Percentiles rank a stretch among this genome's conserved stretches.
Evolutionary conservation across 2,888 invertebrate genomes (phyloP).

Genomic region (Augiades crinisus): DNA sequence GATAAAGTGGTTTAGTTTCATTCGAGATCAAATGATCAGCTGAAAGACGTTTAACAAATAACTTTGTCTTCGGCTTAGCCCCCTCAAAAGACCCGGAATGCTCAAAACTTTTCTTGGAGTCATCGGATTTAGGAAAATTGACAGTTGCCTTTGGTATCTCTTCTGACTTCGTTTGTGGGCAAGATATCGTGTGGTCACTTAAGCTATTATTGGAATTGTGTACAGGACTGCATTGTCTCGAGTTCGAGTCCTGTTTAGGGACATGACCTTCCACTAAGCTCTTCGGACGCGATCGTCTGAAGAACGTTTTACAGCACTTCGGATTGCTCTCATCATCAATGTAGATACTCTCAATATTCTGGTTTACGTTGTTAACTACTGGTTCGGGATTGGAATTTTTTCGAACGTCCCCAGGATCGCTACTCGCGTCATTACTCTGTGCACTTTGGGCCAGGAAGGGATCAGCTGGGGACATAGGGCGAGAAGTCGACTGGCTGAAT

Average conservation of each 20-base stretch:
- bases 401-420: constrained; percentile 46
- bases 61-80: constrained; percentile 65
- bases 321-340: constrained; percentile 61
- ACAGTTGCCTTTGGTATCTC: constrained; percentile 69
- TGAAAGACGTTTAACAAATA: constrained; percentile 73
- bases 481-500: constrained; percentile 62
- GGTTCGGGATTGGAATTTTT: constrained; percentile 48
- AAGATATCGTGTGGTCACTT: constrained; percentile 59
- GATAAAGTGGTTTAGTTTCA: constrained; percentile 63
- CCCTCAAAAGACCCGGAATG: constrained; percentile 75
- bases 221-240: constrained; percentile 62
- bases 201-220: constrained; percentile 63
- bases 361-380: constrained; percentile 45
- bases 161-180: constrained; percentile 62
- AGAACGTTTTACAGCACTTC: constrained; percentile 71
- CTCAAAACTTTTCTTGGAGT: constrained; percentile 65
- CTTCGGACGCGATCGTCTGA: constrained; percentile 67
- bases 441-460: constrained; percentile 73
- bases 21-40: constrained; percentile 73
- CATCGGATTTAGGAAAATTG: constrained; percentile 66
- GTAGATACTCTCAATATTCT: constrained; percentile 43
- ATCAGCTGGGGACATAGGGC: constrained; percentile 74
- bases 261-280: constrained; percentile 61
- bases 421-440: constrained; percentile 48
- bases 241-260: constrained; percentile 54